Base-by-base conservation (phyloP, 2,888 invertebrate genomes). In the Polyommatus iphigenia region DNA sequence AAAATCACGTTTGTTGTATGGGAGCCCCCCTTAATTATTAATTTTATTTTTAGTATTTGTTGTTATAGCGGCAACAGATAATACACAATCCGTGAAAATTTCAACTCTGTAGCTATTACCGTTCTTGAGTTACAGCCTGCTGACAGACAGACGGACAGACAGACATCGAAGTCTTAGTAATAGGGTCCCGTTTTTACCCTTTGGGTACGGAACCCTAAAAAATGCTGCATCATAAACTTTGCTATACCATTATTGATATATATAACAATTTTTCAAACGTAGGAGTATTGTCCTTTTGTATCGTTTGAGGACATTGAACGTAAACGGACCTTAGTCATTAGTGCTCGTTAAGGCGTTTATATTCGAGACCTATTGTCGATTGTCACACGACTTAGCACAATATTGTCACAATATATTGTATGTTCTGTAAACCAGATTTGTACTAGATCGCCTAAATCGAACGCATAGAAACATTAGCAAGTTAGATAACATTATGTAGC, bases 261-360 rank as follows among this genome's bases (percentile, higher is more conserved):
- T 8, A 41, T 41, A 8, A 41, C 10, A 20, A 24, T 2, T 62
- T 62, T 1, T 24, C 3, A 24, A 13, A 24, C 62, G 10, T 24
- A 62, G 67, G 29, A 20, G 29, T 67, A 67, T 67, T 67, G 67
- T 67, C 29, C 67, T 67, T 67, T 67, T 20, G 6, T 67, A 67
- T 67, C 15, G 15, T 67, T 67, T 20, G 24, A 73, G 73, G 46
- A 46, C 73, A 20, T 73, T 73, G 46, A 73, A 46, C 73, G 73
- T 73, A 73, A 73, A 46, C 73, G 73, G 46, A 73, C 46, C 46
- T 73, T 8, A 46, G 41, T 73, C 73, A 46, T 73, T 73, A 73
- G 73, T 24, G 73, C 6, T 46, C 13, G 46, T 41, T 20, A 41
- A 73, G 46, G 10, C 24, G 73, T 46, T 46, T 41, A 10, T 41